Evolutionary conservation across 2,113 vertebrate species (phyloP), one percentile per base, ranked within the genome.

Genomic region (Calidris pygmaea): DNA sequence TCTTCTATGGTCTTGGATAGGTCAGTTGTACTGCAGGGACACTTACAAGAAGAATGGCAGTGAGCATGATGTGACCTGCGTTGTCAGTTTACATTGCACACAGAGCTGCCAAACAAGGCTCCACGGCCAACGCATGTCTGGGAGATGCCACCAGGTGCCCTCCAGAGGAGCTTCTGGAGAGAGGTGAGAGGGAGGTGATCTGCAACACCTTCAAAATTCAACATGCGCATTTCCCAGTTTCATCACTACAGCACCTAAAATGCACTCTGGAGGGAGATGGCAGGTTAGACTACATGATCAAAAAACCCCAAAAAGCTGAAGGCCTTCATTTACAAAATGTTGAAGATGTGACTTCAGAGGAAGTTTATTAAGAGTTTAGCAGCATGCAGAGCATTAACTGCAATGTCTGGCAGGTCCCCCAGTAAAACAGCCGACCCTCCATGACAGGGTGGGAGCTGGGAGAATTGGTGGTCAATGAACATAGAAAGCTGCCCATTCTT

Each of bases 111-210:
- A 52, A 45, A 81, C 24, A 7, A 2, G 6, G 27, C 39, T 70
- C n/a, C 39, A 21, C 0, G 1, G 10, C 17, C 74, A 89, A 35
- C 0, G 0, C 10, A 8, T 1, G 2, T 2, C 11, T 0, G 1
- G 41, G 30, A 66, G 11, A 58, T 14, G 19, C 4, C 43, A 56
- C 73, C 43, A 63, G 10, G 15, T 1, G 0, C 6, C n/a, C 23
- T 59, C 19, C 77, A 78, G 27, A 74, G 56, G 30, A 85, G 18
- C 18, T 24, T 34, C 26, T 29, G 24, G 30, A 16, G 16, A 32
- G 27, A 93, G 7, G 30, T 19, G 16, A 32, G 27, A 93, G 7
- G 9, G 13, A 87, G 23, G 6, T 32, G 45, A 87, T 39, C 19
- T 41, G 12, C 30, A 68, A 43, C 1, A 6, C 34, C 13, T 63